phyloP scores from a whole-genome alignment of 2,113 vertebrate species.

The Caretta caretta region DNA sequence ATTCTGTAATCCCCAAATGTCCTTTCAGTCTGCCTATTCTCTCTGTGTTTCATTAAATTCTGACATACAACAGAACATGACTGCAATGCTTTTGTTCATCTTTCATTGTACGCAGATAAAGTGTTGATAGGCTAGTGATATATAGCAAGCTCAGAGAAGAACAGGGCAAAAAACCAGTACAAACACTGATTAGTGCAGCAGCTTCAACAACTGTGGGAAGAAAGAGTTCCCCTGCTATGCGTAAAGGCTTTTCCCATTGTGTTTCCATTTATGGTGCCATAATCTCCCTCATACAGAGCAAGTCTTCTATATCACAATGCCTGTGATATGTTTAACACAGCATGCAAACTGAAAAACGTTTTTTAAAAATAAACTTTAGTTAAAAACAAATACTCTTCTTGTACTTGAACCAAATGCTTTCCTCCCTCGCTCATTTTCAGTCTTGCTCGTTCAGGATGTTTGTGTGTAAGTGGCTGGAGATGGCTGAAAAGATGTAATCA shows the following conservation, averaged over 20 bases:
- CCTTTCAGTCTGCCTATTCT: not conserved
- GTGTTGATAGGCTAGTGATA: not conserved
- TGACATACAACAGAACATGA: not conserved
- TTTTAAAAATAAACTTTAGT: slow-evolving; percentile 14
- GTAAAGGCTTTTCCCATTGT: fast-evolving
- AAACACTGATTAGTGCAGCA: not conserved
- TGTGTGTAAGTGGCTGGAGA: not conserved
- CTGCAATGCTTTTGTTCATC: not conserved
- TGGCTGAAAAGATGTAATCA: not conserved
- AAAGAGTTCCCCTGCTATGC: fast-evolving
- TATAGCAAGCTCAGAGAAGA: not conserved
- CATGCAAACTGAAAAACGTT: slow-evolving; percentile 7
- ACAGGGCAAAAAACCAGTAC: not conserved
- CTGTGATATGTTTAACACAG: slow-evolving; percentile 6
- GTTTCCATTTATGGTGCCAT: fast-evolving
- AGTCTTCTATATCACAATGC: not conserved
- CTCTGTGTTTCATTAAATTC: not conserved
- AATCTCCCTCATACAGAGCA: fast-evolving
- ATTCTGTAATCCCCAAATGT: not conserved
- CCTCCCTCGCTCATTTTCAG: not conserved
- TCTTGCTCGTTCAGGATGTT: not conserved
- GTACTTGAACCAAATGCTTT: not conserved
- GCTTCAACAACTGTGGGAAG: not conserved
- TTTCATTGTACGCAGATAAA: not conserved
- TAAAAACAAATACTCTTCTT: slow-evolving; percentile 1